Evolutionary conservation across 2,797 vertebrate species (phyloP).

Genomic region (Carduelis carduelis): DNA sequence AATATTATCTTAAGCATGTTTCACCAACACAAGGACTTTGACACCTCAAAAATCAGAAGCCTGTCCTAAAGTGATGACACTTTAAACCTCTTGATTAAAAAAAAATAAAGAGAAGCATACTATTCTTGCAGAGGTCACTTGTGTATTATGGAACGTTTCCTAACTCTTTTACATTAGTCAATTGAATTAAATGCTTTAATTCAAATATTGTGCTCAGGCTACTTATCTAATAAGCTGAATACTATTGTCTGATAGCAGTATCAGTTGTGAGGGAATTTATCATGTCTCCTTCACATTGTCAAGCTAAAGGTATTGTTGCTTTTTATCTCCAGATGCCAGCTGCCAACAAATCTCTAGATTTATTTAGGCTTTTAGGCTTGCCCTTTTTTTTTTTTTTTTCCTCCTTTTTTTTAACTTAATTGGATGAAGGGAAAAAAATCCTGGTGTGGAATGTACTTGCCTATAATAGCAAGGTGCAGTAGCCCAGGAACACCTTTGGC

Average conservation of each 20-base stretch:
- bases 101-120: background rate
- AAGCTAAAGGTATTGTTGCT: background rate
- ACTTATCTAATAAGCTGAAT: background rate
- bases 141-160: background rate
- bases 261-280: background rate
- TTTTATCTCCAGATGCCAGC: background rate
- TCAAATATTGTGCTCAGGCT: background rate
- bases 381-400: background rate
- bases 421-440: background rate
- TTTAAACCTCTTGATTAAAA: background rate
- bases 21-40: background rate
- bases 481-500: conserved; percentile 16
- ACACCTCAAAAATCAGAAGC: background rate
- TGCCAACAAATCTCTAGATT: background rate
- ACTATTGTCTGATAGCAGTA: background rate
- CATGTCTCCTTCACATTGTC: background rate
- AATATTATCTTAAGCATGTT: background rate
- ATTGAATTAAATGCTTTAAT: background rate
- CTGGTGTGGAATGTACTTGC: conserved; percentile 21
- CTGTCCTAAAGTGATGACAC: background rate
- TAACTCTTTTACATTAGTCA: background rate
- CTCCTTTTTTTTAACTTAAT: background rate
- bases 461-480: conserved; percentile 64
- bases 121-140: background rate
- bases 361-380: background rate